Evolutionary conservation across 2,888 invertebrate genomes (phyloP).

Genomic region (Biston stratarius): DNA sequence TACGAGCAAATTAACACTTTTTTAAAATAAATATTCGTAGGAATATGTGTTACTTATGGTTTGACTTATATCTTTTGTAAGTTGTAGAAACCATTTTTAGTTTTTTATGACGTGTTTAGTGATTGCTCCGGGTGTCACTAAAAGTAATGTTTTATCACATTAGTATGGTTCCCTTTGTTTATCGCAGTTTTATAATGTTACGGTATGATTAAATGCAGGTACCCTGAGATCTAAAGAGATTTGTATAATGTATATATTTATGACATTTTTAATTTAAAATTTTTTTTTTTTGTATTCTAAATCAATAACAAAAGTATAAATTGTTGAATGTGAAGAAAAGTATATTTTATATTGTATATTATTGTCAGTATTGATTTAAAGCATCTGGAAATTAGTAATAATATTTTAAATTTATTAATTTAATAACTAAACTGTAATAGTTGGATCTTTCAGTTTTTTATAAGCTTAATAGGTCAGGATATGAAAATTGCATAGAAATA

Average conservation of each 20-base stretch:
- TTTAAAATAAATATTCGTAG: slow-evolving; percentile 82
- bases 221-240: slow-evolving; percentile 63
- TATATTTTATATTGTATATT: slow-evolving; percentile 70
- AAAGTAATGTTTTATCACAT: slow-evolving; percentile 68
- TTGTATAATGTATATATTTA: slow-evolving; percentile 61
- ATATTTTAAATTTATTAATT: slow-evolving; percentile 28
- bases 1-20: slow-evolving; percentile 84
- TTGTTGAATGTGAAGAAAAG: slow-evolving; percentile 72
- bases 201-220: slow-evolving; percentile 55
- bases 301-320: slow-evolving; percentile 73
- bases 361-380: slow-evolving; percentile 52
- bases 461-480: slow-evolving; percentile 24
- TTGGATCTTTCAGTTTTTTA: slow-evolving; percentile 20
- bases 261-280: slow-evolving; percentile 67
- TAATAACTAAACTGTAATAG: slow-evolving; percentile 30
- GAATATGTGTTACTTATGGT: slow-evolving; percentile 81
- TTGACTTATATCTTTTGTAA: slow-evolving; percentile 82
- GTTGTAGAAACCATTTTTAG: slow-evolving; percentile 82
- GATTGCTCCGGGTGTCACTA: slow-evolving; percentile 75
- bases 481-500: slow-evolving; percentile 9
- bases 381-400: slow-evolving; percentile 38
- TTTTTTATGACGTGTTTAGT: slow-evolving; percentile 79
- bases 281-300: slow-evolving; percentile 66
- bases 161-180: slow-evolving; percentile 60
- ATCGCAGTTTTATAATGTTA: slow-evolving; percentile 54